Conservation (phyloP, 1,140 invertebrate genomes). For the Metopolophium dirhodum region DNA sequence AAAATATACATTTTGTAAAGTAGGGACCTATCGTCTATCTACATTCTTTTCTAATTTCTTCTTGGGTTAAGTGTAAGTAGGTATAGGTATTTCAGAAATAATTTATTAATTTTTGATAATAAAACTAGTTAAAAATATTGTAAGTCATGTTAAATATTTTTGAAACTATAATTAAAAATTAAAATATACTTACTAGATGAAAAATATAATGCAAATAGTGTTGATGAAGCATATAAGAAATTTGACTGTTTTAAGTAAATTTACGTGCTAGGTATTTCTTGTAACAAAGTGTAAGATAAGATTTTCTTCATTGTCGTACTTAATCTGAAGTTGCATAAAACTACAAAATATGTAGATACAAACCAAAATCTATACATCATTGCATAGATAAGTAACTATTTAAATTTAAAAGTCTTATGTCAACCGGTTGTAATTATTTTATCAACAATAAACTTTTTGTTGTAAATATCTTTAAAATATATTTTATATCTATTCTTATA, state of each 20-base stretch:
- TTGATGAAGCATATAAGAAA: neutral
- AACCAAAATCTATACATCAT: neutral
- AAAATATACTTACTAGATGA: neutral
- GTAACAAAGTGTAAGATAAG: neutral
- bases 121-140: no score
- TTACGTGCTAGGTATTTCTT: neutral
- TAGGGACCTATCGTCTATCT: no score
- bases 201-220: no score
- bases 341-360: neutral
- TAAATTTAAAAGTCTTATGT: neutral
- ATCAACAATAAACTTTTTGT: no score
- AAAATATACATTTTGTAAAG: no score
- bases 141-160: no score
- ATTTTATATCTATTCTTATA: neutral
- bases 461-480: neutral
- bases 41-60: no score
- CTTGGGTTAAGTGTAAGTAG: no score
- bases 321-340: neutral
- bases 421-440: neutral
- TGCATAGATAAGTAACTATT: neutral
- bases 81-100: no score
- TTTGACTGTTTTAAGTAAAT: neutral
- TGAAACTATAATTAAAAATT: no score
- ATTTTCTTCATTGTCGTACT: neutral
- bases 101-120: no score